Evolutionary conservation across 2,113 vertebrate species (phyloP), one percentile per base, ranked within the genome.

Genomic region (Hyla sarda): DNA sequence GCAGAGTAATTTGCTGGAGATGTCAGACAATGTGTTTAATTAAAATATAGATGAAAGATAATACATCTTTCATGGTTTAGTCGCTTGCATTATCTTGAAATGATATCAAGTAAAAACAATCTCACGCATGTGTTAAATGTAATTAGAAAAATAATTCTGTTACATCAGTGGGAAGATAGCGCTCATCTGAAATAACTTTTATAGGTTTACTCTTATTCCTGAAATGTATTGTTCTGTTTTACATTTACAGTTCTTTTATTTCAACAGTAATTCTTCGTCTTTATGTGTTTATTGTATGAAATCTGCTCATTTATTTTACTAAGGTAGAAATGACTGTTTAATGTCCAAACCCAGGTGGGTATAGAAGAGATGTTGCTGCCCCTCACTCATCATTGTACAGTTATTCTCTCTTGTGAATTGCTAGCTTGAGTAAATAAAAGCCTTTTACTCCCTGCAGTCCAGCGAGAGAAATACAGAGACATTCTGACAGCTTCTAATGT

Each of bases 401-500:
- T 37, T 47, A 60, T 47, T 21, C 56, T 65, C 78, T 81, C 56
- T 62, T 47, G 78, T 45, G 56, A 81, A 45, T 81, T 25, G 62
- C 23, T 25, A 23, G 58, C 37, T 65, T 47, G 56, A 30, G 56
- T 81, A 47, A 81, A 81, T 81, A 65, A 62, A 81, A 81, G 58
- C 78, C n/a, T 81, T 45, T 45, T 4, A 74, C 52, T 81, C 85
- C 67, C 65, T 74, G 37, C 56, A 58, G 71, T 87, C 67, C 77
- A 32, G 34, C 28, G 50, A 65, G 85, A 47, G 30, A 56, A 62
- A 72, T 37, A 81, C 52, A 86, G 84, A 54, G 84, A 54, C 65
- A n/a, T 67, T 81, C 85, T 87, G 85, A 87, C 85, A 87, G 85
- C 85, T 87, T 79, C 71, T 47, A 74, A 37, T 47, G 77, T 87